Conservation (phyloP, 2,888 invertebrate species). For the Nomada ruficornis region DNA sequence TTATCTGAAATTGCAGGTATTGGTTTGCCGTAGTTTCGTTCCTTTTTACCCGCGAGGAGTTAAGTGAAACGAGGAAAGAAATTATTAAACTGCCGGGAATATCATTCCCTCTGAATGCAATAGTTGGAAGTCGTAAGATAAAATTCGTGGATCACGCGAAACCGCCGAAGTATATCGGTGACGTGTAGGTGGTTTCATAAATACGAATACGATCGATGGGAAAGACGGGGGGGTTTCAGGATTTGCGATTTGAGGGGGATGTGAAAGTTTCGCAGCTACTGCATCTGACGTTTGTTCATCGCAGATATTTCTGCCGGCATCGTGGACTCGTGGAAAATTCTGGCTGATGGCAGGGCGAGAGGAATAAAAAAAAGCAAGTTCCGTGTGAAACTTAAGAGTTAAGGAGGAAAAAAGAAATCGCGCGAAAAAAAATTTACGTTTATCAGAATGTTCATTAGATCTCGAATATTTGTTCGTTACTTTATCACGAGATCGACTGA, state of each 20-base stretch:
- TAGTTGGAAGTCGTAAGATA: slow-evolving; percentile 4
- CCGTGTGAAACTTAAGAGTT: neutral
- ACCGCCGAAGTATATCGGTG: neutral
- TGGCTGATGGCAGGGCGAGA: too few species aligned
- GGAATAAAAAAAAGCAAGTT: neutral
- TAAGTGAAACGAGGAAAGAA: too few species aligned
- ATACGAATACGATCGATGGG: slow-evolving; percentile 29
- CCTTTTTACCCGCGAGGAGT: too few species aligned
- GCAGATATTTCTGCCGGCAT: neutral
- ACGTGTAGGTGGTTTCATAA: slow-evolving; percentile 21
- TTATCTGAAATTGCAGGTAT: neutral
- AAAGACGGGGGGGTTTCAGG: neutral
- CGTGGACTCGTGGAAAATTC: neutral
- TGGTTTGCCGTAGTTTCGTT: too few species aligned
- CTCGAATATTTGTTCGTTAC: too few species aligned
- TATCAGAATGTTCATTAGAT: too few species aligned
- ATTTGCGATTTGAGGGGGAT: neutral
- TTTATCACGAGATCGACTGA: too few species aligned
- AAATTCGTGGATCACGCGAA: too few species aligned
- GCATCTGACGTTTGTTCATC: slow-evolving; percentile 33
- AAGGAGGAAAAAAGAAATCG: neutral
- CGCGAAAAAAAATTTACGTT: too few species aligned
- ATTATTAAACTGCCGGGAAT: too few species aligned
- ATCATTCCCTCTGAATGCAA: neutral
- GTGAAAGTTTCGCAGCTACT: slow-evolving; percentile 22